Evolutionary conservation across 2,113 vertebrate genomes (phyloP).

Genomic region (Sterrhoptilus dennistouni): DNA sequence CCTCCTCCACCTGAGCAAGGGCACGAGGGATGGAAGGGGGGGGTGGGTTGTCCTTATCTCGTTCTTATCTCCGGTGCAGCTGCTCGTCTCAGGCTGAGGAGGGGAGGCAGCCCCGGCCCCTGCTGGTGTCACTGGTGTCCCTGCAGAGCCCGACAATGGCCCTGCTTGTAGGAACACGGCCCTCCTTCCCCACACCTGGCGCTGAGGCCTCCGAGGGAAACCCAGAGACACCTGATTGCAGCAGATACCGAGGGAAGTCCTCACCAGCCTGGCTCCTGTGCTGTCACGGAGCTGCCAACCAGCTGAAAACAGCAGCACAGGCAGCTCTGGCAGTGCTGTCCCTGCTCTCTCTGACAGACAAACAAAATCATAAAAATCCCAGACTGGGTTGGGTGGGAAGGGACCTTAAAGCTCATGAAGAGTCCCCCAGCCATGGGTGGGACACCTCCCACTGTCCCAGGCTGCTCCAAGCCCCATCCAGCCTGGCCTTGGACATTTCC

Average conservation of each 20-base stretch:
- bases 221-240: background rate
- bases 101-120: background rate
- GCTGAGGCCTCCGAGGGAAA: background rate
- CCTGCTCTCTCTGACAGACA: background rate
- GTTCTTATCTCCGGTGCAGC: background rate
- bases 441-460: background rate
- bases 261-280: background rate
- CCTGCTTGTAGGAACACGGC: background rate
- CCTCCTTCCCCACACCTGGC: background rate
- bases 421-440: background rate
- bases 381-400: background rate
- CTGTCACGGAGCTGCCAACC: background rate
- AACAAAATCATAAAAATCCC: background rate
- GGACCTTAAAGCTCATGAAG: background rate
- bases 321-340: background rate
- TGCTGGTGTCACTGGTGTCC: background rate
- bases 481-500: fast-evolving
- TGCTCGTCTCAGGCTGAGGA: background rate
- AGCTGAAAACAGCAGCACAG: background rate
- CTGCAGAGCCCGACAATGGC: slow-evolving; percentile 15
- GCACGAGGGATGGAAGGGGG: background rate
- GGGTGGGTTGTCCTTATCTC: background rate
- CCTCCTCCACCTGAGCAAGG: background rate
- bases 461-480: fast-evolving
- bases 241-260: background rate